Evolutionary conservation across 2,888 invertebrate genomes (phyloP).

Genomic region (Xanthorhoe spadicearia): DNA sequence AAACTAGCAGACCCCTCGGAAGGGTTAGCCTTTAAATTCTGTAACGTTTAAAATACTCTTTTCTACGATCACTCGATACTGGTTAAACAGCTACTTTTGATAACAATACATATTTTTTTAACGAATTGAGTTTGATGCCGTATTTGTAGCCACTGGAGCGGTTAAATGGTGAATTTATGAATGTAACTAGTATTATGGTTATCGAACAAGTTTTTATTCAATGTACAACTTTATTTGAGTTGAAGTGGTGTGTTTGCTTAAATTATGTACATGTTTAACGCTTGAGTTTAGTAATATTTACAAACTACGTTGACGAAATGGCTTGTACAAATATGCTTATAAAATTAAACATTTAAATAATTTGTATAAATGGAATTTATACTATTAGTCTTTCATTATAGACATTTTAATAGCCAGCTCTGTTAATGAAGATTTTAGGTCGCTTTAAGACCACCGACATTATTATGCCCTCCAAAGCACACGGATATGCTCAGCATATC

Average conservation of each 20-base stretch:
- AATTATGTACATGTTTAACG: conserved; percentile 22
- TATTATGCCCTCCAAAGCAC: no score
- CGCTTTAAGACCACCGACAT: no score
- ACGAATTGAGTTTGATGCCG: conserved; percentile 42
- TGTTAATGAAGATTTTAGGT: no score
- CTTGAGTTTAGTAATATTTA: background rate
- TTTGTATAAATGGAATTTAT: no score
- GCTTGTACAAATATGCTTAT: background rate
- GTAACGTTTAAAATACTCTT: conserved; percentile 42
- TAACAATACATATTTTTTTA: conserved; percentile 58
- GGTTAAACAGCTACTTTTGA: conserved; percentile 60
- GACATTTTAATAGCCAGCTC: no score
- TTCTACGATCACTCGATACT: conserved; percentile 42
- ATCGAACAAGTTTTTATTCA: conserved; percentile 34
- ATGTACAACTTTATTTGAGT: conserved; percentile 29
- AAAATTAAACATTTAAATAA: background rate
- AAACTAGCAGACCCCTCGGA: conserved; percentile 29
- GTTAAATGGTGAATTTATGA: conserved; percentile 48
- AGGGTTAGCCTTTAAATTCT: conserved; percentile 40
- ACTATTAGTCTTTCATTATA: no score
- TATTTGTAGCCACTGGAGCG: conserved; percentile 52
- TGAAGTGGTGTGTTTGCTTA: conserved; percentile 23
- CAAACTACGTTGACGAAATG: conserved; percentile 3
- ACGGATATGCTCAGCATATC: no score
- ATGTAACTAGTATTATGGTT: conserved; percentile 31